These are phyloP conservation scores for Passer domesticus DNA, from an alignment of 2,113 vertebrate species.

Conservation along the genomic window DNA sequence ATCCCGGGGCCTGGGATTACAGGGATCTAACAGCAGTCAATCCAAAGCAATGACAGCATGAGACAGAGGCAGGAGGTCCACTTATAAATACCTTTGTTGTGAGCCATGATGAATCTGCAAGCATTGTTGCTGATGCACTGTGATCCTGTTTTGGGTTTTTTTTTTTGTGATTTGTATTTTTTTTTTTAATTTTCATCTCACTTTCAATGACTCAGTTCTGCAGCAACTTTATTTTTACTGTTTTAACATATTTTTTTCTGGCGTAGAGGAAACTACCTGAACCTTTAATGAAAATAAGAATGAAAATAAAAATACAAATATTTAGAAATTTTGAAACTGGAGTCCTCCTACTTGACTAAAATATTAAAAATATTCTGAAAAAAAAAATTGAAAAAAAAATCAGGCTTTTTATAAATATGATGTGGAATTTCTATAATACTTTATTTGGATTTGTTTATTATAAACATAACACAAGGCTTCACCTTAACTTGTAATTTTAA, in stretches of 20 bases:
- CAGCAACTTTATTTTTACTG: slow-evolving; percentile 10
- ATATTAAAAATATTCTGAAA: background rate
- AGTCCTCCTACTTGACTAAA: background rate
- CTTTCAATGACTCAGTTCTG: background rate
- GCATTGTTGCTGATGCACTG: background rate
- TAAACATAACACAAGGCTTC: background rate
- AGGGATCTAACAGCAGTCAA: slow-evolving; percentile 68
- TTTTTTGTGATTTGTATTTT: background rate
- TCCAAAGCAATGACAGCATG: slow-evolving; percentile 60
- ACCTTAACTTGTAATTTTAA: background rate
- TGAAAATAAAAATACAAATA: background rate
- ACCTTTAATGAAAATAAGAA: background rate
- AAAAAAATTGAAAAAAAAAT: background rate
- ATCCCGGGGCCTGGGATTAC: slow-evolving; percentile 58
- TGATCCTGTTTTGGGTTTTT: background rate
- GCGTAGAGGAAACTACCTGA: background rate
- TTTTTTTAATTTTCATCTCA: background rate
- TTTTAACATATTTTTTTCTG: background rate
- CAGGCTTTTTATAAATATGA: background rate
- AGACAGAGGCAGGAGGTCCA: slow-evolving; percentile 52
- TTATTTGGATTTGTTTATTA: background rate
- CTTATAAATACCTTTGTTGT: slow-evolving; percentile 58
- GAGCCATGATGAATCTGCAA: slow-evolving; percentile 28
- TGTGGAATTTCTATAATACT: background rate
- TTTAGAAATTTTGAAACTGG: background rate